phyloP scores from a whole-genome alignment of 2,797 vertebrate species.

The Ctenopoma kingsleyae region DNA sequence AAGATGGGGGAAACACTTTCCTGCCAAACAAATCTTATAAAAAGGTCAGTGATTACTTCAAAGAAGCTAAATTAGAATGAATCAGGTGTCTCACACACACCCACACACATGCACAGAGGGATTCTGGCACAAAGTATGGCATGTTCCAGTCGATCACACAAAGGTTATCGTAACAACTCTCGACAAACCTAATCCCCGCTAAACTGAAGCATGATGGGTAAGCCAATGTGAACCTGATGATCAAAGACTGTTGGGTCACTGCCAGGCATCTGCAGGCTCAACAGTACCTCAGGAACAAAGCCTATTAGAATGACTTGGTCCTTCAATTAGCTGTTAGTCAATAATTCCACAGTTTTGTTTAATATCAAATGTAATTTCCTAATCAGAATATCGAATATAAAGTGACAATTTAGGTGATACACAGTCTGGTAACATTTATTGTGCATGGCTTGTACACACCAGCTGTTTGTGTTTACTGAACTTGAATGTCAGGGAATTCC shows the following conservation, averaged over 20 bases:
- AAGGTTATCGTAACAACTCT: conserved; percentile 68
- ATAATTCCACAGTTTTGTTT: conserved; percentile 30
- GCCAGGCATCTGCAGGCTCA: conserved; percentile 47
- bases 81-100: conserved; percentile 15
- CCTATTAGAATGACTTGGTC: conserved; percentile 26
- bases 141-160: conserved; percentile 59
- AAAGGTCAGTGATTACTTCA: conserved; percentile 30
- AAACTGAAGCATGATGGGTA: conserved; percentile 74
- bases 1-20: conserved; percentile 11
- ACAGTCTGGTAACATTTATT: conserved; percentile 8
- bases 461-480: conserved; percentile 56
- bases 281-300: conserved; percentile 46
- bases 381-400: conserved; percentile 18
- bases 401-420: conserved; percentile 6
- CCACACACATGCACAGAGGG: not conserved
- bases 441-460: not conserved
- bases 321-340: conserved; percentile 41
- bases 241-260: conserved; percentile 70
- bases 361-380: conserved; percentile 22
- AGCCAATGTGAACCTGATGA: conserved; percentile 65
- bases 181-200: conserved; percentile 77
- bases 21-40: conserved; percentile 1
- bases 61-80: conserved; percentile 13
- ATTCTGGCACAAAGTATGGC: conserved; percentile 4
- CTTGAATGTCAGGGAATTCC: conserved; percentile 28